Evolutionary conservation across 2,797 vertebrate genomes (phyloP).

Genomic region (Schizopygopsis malacanthus): DNA sequence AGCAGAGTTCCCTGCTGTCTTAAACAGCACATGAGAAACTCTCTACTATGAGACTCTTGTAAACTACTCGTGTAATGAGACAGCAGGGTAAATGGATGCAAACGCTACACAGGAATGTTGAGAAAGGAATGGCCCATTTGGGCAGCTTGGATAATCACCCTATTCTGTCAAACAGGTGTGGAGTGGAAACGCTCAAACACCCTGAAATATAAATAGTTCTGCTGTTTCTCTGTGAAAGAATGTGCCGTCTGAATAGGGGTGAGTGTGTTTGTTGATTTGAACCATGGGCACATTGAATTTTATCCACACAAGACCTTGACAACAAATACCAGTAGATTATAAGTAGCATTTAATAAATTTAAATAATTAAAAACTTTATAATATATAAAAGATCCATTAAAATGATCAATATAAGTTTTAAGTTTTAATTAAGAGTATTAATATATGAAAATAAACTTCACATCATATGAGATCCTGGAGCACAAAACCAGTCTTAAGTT

Average conservation of each 20-base stretch:
- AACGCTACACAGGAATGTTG: neutral
- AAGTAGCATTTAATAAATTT: neutral
- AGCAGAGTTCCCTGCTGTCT: neutral
- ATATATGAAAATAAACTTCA: neutral
- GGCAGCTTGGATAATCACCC: constrained; percentile 32
- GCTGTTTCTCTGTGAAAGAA: constrained; percentile 48
- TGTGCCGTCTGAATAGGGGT: neutral
- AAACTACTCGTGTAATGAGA: neutral
- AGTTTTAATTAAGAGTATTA: neutral
- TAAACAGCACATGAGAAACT: neutral
- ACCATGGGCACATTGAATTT: neutral
- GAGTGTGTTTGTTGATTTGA: constrained; percentile 13
- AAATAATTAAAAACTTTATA: neutral
- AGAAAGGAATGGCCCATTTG: constrained; percentile 39
- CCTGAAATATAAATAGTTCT: constrained; percentile 59
- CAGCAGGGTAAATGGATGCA: neutral
- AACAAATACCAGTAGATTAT: neutral
- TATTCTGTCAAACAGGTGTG: constrained; percentile 50
- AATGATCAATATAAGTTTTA: neutral
- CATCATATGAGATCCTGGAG: neutral
- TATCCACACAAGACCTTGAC: neutral
- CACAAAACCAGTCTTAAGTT: too few relatives aligned
- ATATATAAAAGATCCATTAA: neutral
- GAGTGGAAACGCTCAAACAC: constrained; percentile 31
- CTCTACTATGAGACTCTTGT: neutral